phyloP scores from a whole-genome alignment of 2,113 vertebrate species.

The Theristicus caerulescens region DNA sequence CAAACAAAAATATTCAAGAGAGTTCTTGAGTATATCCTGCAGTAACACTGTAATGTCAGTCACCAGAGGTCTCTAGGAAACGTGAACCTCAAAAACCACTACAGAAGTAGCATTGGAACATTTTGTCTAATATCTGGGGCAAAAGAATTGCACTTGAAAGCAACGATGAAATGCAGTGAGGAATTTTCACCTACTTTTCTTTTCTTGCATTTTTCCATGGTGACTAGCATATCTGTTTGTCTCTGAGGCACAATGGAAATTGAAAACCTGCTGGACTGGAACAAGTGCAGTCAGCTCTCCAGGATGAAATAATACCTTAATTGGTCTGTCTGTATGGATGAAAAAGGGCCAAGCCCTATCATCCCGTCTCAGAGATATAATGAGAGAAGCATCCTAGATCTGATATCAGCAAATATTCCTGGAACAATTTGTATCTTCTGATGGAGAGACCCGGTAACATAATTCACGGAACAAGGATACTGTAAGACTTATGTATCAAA shows the following conservation, averaged over 20 bases:
- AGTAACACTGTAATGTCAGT: not conserved
- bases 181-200: not conserved
- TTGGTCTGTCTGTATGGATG: not conserved
- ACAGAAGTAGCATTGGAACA: not conserved
- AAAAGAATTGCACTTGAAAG: not conserved
- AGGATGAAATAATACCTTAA: constrained; percentile 21
- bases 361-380: not conserved
- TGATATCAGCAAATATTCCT: not conserved
- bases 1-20: not conserved
- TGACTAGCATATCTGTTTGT: not conserved
- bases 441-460: not conserved
- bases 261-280: constrained; percentile 1
- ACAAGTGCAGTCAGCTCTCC: not conserved
- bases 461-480: not conserved
- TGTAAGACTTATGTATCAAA: not conserved
- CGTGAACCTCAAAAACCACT: not conserved
- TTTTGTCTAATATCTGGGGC: not conserved
- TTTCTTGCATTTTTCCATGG: not conserved
- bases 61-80: not conserved
- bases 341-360: not conserved
- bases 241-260: not conserved
- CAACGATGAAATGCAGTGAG: not conserved
- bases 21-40: not conserved
- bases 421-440: not conserved
- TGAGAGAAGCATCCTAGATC: not conserved